Conservation (phyloP, 2,888 invertebrate genomes). For the Euphydryas editha region DNA sequence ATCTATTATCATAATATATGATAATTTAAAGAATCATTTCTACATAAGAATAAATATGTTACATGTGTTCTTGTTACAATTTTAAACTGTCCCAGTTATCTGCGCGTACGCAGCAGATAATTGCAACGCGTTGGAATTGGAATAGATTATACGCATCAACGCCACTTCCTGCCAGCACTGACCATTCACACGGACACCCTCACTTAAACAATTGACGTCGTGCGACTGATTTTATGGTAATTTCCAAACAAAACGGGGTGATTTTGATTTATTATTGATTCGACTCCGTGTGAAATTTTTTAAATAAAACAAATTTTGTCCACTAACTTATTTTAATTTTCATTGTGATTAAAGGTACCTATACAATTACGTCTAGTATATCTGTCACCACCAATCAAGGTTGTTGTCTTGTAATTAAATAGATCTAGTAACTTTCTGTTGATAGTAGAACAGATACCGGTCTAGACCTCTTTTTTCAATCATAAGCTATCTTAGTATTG, state of each 20-base stretch:
- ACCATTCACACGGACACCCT: conserved; percentile 61
- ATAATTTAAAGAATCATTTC: neutral
- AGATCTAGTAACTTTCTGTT: conserved; percentile 36
- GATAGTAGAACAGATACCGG: conserved; percentile 31
- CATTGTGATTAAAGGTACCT: neutral
- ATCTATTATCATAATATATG: neutral
- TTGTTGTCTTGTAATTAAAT: conserved; percentile 32
- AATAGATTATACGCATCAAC: conserved; percentile 73
- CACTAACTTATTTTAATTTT: neutral
- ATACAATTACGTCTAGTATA: conserved; percentile 12
- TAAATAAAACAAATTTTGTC: neutral
- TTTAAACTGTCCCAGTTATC: conserved; percentile 35
- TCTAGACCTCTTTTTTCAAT: conserved; percentile 42
- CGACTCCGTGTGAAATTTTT: conserved; percentile 48
- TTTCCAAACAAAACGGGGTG: conserved; percentile 59
- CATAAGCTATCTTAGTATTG: conserved; percentile 54
- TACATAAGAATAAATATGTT: neutral
- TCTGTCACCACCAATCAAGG: conserved; percentile 18
- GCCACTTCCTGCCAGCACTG: conserved; percentile 63
- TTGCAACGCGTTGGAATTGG: conserved; percentile 58
- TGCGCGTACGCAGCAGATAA: conserved; percentile 38
- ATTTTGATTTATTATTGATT: conserved; percentile 63
- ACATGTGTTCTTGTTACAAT: conserved; percentile 1
- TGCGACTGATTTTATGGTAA: conserved; percentile 81
- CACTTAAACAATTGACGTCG: conserved; percentile 61